Percentiles rank a stretch among this genome's conserved stretches.
Evolutionary conservation across 2,888 invertebrate genomes (phyloP).

Genomic region (Hirtodrosophila trivittata): DNA sequence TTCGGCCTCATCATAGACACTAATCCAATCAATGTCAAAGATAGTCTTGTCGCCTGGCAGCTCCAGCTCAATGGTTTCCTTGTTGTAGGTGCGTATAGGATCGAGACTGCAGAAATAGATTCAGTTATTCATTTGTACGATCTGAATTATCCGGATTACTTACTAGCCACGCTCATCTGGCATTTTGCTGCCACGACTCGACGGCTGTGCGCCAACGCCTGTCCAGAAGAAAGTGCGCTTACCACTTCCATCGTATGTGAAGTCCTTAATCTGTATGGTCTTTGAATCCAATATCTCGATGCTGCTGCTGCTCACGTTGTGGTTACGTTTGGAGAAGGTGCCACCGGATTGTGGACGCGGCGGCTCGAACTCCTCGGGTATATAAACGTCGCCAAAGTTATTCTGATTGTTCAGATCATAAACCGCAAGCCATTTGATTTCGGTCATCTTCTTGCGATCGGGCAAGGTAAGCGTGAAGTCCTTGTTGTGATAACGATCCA

Average conservation of each 20-base stretch:
- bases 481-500: constrained; percentile 93
- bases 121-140: background rate
- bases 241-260: constrained; percentile 91
- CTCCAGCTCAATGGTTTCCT: constrained; percentile 89
- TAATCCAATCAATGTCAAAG: constrained; percentile 93
- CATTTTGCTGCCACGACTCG: constrained; percentile 90
- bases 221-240: constrained; percentile 93
- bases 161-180: constrained; percentile 97
- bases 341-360: constrained; percentile 88
- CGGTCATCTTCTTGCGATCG: constrained; percentile 93
- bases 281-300: constrained; percentile 92
- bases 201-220: constrained; percentile 94
- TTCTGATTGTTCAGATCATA: constrained; percentile 94
- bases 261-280: constrained; percentile 90
- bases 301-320: constrained; percentile 88
- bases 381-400: constrained; percentile 94
- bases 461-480: constrained; percentile 92
- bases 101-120: constrained; percentile 87
- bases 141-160: constrained; percentile 86
- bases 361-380: constrained; percentile 95
- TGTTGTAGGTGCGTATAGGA: constrained; percentile 89
- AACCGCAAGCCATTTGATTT: constrained; percentile 94
- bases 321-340: constrained; percentile 86
- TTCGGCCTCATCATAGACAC: constrained; percentile 89
- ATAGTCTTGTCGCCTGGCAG: constrained; percentile 93